phyloP scores from a whole-genome alignment of 1,140 invertebrate genomes.

The Neodiprion virginianus region DNA sequence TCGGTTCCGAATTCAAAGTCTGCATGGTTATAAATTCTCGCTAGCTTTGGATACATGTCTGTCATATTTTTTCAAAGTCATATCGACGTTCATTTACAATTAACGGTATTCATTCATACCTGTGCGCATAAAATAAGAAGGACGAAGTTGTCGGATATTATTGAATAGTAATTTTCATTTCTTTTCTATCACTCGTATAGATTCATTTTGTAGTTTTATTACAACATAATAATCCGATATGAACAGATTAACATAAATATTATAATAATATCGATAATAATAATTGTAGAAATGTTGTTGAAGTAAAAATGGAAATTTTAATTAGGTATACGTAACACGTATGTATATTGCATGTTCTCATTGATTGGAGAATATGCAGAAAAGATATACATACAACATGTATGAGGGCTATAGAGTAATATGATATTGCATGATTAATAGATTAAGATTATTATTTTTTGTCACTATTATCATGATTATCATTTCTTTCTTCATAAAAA shows the following conservation, averaged over 20 bases:
- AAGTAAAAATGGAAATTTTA: slow-evolving; percentile 61
- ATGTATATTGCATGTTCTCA: slow-evolving; percentile 37
- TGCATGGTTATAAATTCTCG: too few relatives aligned
- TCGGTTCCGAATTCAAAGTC: not conserved
- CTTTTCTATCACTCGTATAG: too few relatives aligned
- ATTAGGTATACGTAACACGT: slow-evolving; percentile 19
- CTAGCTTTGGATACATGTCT: too few relatives aligned
- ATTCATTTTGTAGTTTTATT: not conserved
- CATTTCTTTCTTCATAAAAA: not conserved
- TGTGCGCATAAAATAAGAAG: too few relatives aligned
- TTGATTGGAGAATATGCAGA: slow-evolving; percentile 37
- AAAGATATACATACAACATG: slow-evolving; percentile 49
- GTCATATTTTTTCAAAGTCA: too few relatives aligned
- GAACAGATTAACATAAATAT: slow-evolving; percentile 62
- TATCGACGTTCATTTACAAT: too few relatives aligned
- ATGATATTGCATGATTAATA: slow-evolving; percentile 62
- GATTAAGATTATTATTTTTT: slow-evolving; percentile 19
- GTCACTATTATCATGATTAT: slow-evolving; percentile 7
- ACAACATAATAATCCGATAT: slow-evolving; percentile 60
- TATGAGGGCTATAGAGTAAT: slow-evolving; percentile 60
- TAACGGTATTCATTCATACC: too few relatives aligned
- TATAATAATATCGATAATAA: not conserved
- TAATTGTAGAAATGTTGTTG: slow-evolving; percentile 53
- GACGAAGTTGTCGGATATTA: too few relatives aligned
- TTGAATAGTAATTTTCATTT: too few relatives aligned